Evolutionary conservation across 2,113 vertebrate genomes (phyloP).

Genomic region (Empidonax traillii): DNA sequence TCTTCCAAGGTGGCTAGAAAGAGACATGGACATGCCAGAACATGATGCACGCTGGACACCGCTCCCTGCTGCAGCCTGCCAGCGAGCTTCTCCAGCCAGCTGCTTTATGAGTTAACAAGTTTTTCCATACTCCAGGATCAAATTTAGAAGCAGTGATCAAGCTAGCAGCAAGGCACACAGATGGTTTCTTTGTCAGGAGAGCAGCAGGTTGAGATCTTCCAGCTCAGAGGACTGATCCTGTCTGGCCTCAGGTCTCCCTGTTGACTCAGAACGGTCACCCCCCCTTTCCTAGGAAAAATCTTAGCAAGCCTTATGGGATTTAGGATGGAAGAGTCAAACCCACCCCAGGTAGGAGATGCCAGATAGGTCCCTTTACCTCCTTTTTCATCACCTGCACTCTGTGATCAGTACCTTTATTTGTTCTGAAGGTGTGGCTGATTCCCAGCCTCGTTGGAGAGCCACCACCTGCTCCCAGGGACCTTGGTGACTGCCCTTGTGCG

Average conservation of each 20-base stretch:
- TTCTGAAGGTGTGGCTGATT: neutral
- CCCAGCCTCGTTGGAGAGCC: neutral
- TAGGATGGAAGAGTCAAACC: neutral
- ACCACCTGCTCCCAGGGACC: neutral
- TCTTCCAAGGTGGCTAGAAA: neutral
- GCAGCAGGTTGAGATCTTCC: neutral
- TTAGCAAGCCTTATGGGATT: neutral
- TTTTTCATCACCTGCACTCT: neutral
- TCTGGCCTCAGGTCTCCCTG: neutral
- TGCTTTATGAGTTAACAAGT: neutral
- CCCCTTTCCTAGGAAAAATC: neutral
- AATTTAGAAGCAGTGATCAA: neutral
- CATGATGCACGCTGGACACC: neutral
- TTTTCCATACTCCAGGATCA: neutral
- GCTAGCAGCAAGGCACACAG: neutral
- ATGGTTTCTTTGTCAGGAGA: conserved; percentile 37
- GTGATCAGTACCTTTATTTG: neutral
- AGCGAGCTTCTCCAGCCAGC: neutral
- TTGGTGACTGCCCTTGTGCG: neutral
- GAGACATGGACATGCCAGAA: conserved; percentile 3
- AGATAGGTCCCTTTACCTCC: neutral
- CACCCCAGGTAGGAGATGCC: neutral
- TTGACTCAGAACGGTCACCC: neutral
- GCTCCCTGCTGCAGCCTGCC: neutral
- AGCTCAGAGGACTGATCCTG: neutral